Percentiles rank a stretch among this genome's conserved stretches.
Evolutionary conservation across 2,888 invertebrate species (phyloP).

Genomic region (Lithosia quadra): DNA sequence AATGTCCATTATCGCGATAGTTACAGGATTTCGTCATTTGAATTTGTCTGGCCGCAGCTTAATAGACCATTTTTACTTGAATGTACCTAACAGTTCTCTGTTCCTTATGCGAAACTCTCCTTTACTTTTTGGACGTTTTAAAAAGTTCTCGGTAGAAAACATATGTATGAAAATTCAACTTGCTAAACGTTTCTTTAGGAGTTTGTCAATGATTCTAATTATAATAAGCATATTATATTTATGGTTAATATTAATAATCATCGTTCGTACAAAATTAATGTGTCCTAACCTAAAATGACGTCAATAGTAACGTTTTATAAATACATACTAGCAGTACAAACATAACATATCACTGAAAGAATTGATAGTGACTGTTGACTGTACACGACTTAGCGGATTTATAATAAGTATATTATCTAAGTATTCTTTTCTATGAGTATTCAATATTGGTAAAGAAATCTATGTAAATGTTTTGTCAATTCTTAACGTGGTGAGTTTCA

Average conservation of each 20-base stretch:
- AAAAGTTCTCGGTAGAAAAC: not conserved
- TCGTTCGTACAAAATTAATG: not conserved
- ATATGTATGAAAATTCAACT: not conserved
- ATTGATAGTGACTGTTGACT: not conserved
- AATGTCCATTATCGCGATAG: too few relatives aligned
- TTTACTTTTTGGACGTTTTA: not conserved
- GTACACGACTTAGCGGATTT: not conserved
- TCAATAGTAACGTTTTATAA: not conserved
- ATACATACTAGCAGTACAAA: not conserved
- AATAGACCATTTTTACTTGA: not conserved
- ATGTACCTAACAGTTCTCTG: not conserved
- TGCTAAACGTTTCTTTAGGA: too few relatives aligned
- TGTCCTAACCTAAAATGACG: too few relatives aligned
- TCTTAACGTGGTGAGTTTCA: not conserved
- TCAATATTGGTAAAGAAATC: too few relatives aligned
- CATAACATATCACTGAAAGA: conserved; percentile 14
- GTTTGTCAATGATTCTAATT: not conserved
- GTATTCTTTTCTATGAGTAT: too few relatives aligned
- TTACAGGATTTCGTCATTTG: too few relatives aligned
- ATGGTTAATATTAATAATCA: not conserved
- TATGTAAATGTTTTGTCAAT: not conserved
- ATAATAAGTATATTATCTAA: not conserved
- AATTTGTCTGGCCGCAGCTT: too few relatives aligned
- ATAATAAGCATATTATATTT: not conserved
- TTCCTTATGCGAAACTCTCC: not conserved